phyloP scores from a whole-genome alignment of 2,888 invertebrate genomes.

The Agonopterix arenella region DNA sequence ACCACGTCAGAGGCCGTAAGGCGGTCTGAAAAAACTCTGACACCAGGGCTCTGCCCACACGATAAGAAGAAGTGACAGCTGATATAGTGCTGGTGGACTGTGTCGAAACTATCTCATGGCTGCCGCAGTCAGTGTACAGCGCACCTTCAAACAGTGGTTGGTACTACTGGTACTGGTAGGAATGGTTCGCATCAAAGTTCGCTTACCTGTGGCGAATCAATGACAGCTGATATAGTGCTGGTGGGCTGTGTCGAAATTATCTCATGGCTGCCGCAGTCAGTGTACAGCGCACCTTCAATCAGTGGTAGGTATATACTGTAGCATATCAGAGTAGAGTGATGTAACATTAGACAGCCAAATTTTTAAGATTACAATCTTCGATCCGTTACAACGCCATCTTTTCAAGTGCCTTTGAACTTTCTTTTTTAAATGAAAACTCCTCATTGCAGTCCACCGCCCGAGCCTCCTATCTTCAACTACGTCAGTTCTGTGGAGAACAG shows the following conservation, averaged over 20 bases:
- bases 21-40: no score
- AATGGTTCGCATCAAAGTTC: constrained; percentile 81
- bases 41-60: no score
- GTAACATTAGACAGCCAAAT: no score
- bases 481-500: constrained; percentile 88
- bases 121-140: constrained; percentile 76
- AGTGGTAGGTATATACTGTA: constrained; percentile 1
- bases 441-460: constrained; percentile 52
- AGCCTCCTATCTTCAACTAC: constrained; percentile 87
- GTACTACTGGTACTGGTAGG: constrained; percentile 42
- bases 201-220: constrained; percentile 74
- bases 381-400: no score
- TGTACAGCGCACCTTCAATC: constrained; percentile 57
- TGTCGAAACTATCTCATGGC: constrained; percentile 81
- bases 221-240: constrained; percentile 85
- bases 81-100: constrained; percentile 87
- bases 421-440: no score
- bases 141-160: constrained; percentile 31
- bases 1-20: no score
- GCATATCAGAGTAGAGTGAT: no score
- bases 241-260: constrained; percentile 83
- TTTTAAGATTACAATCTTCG: no score
- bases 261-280: constrained; percentile 80
- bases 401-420: no score
- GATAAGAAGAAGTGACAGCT: no score